Evolutionary conservation across 1,140 invertebrate genomes (phyloP), one percentile per base, ranked within the genome.

Genomic region (Listronotus bonariensis): DNA sequence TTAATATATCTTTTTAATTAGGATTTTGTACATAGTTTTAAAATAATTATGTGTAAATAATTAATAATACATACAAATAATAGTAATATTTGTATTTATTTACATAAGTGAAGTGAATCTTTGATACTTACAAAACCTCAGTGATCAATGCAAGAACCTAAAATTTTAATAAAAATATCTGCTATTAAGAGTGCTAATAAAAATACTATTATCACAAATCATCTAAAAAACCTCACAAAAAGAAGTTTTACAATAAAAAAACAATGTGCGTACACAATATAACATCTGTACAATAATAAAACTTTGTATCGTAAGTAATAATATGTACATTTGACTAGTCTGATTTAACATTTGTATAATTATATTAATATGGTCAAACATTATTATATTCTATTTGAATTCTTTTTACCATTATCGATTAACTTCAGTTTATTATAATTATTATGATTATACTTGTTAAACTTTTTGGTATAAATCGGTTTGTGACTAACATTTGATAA

Each of bases 271-370:
- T 60, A 66, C 64, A 60, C 49, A 64, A 49, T 64, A 42, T 62
- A 60, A 60, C 56, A 67, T 53, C 65, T 67, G 65, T 67, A 67
- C 65, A 67, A 56, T 61, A 53, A 58, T 59, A 59, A 66, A 61
- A 61, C 51, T 61, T 53, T 61, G 32, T 61, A 63, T 66, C 56
- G 41, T 45, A 56, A n/a, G 17, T 48, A 66, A 54, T 60, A 60
- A 62, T 67, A 67, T 67, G 42, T 67, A 67, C 65, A 67, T 46
- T 67, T 67, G 65, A 67, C 65, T 67, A 66, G 65, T 42, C 56
- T 61, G 32, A 26, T 52, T 65, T 62, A 67, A 67, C 58, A 61
- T 56, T 51, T 65, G 52, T 63, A 63, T 54, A 54, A 52, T 15
- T 45, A 57, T 59, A 45, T 53, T 48, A 65, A 15, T 52, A 65